Base-by-base conservation (phyloP, 2,888 invertebrate species). In the Monopis laevigella region DNA sequence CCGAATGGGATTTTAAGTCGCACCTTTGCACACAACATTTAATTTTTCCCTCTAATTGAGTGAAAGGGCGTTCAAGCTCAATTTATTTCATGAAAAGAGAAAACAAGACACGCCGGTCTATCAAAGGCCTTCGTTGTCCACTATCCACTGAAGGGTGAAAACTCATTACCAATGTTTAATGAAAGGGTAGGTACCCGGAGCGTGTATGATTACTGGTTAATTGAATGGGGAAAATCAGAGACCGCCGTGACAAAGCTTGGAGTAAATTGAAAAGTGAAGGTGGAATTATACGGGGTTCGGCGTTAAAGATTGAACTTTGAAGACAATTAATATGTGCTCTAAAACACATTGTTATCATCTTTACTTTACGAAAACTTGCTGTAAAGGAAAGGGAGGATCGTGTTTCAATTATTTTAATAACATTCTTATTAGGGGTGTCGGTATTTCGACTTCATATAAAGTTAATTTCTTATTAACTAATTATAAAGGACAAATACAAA, bases 181-280 rank as follows among this genome's bases (percentile, higher is more conserved):
- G 70, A 78, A 80, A 78, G 73, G 73, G 71, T n/a, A n/a, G n/a
- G n/a, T 62, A 62, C 65, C 65, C 59, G 63, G 63, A 65, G 65
- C 69, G 73, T 77, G 68, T 74, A 74, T 77, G 75, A 75, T 75
- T 78, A 77, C 77, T 65, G 64, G 69, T 70, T 77, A 78, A 80
- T 78, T 80, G 75, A 73, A 72, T 72, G 66, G 66, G 58, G 62
- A 62, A 77, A 77, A 72, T 74, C 74, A 71, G 61, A 65, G 65
- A 58, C 62, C 56, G 55, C 53, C 51, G 56, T 62, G 59, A 71
- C 71, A 68, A 65, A 69, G 63, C 61, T 59, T 57, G 56, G 58
- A 58, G 55, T 59, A 63, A 62, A 67, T 60, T 58, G 64, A 49
- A 56, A 52, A 55, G 35, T 42, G 27, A 46, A 44, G 41, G 51